Base-by-base conservation (phyloP, 2,888 invertebrate genomes). In the Philonicus albiceps region DNA sequence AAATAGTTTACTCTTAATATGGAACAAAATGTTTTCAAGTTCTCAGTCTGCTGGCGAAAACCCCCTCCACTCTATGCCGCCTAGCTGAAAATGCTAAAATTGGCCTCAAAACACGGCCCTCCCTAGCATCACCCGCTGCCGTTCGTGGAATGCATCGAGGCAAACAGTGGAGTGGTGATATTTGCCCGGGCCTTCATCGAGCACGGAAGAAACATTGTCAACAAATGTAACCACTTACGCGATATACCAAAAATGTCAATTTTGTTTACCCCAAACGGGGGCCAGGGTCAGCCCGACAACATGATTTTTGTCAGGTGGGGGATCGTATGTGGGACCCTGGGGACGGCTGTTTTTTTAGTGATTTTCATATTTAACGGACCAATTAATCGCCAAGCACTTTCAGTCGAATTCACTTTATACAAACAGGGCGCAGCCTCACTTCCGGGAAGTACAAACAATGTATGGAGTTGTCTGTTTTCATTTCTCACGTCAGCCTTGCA, bases 361-460 rank as follows among this genome's bases (percentile, higher is more conserved):
- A 78, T 49, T 78, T 78, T 78, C 78, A 78, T 78, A 78, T 78
- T 78, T 78, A 30, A 78, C 37, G 40, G 37, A 19, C 76, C 37
- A 76, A 76, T 76, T 76, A 43, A 76, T 43, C 19, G 19, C 19
- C 76, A 8, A 40, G 76, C 37, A 43, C 78, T 78, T 78, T 30
- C 49, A 30, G 78, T 43, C 13, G 49, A 78, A 30, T 78, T 43
- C 30, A 43, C 11, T 49, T 5, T 13, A 31, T 78, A 53, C 30
- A 78, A 31, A 43, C n/a, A 27, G 40, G 11, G 78, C 34, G 13
- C 8, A 49, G 27, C 16, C 53, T 22, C 27, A 30, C 49, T 49
- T 8, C 78, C 49, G 30, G 27, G 13, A 2, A 16, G 22, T 27
- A 43, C 78, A 78, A 78, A 78, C 78, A 78, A 27, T 49, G 30